These are phyloP conservation scores for Scaptomyza montana DNA, from an alignment of 1,140 invertebrate genomes.

Conservation along the genomic window DNA sequence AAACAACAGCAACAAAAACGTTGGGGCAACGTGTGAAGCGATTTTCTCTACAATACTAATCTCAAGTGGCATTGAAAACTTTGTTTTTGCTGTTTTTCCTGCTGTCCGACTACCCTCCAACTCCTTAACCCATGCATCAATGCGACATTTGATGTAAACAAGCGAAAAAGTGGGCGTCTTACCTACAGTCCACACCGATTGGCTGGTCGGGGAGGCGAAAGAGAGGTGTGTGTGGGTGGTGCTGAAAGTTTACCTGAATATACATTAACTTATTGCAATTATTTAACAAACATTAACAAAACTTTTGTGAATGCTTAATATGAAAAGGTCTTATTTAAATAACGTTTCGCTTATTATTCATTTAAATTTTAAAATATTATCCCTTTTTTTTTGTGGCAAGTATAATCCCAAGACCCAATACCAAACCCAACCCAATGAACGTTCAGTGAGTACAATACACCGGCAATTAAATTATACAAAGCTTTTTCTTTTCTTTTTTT, in stretches of 20 bases:
- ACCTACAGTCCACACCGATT: no score
- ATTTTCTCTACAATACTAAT: constrained; percentile 41
- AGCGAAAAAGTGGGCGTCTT: constrained; percentile 19
- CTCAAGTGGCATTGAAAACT: constrained; percentile 62
- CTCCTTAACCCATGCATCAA: not conserved
- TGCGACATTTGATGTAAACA: constrained; percentile 46
- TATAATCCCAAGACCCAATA: not conserved
- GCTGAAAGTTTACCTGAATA: not conserved
- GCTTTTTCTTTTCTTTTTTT: constrained; percentile 11
- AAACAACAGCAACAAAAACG: no score
- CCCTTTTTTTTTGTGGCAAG: constrained; percentile 7
- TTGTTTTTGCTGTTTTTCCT: not conserved
- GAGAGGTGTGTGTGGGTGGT: not conserved
- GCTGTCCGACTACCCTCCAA: not conserved
- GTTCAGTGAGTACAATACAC: constrained; percentile 25
- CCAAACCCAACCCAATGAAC: not conserved
- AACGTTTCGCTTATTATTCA: constrained; percentile 33
- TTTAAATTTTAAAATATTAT: constrained; percentile 29
- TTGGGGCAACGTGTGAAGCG: constrained; percentile 20
- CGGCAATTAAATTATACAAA: constrained; percentile 58
- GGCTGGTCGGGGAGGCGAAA: not conserved
- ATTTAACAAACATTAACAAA: constrained; percentile 54
- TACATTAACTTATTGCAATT: constrained; percentile 48
- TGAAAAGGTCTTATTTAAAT: constrained; percentile 38
- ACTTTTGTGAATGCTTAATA: not conserved